A percentile compares a stretch with the other conserved stretches of the same genome.
phyloP scores from a whole-genome alignment of 2,113 vertebrate genomes.

The Chiloscyllium plagiosum region DNA sequence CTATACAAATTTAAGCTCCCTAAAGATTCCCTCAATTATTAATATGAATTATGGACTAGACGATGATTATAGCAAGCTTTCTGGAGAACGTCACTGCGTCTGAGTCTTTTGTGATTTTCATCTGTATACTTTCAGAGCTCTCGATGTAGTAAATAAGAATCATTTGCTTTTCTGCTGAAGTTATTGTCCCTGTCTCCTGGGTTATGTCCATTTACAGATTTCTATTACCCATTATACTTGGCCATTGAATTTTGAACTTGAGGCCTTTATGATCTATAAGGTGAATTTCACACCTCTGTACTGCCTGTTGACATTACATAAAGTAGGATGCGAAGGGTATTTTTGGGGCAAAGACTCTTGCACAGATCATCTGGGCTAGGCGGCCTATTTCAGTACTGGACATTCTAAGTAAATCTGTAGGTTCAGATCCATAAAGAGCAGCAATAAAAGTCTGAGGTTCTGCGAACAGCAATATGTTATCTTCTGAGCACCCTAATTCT shows the following conservation, averaged over 20 bases:
- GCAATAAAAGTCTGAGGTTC: not conserved
- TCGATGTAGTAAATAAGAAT: not conserved
- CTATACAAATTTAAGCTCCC: too few relatives aligned
- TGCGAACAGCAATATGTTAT: not conserved
- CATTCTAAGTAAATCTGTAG: not conserved
- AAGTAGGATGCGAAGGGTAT: not conserved
- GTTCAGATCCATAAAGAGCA: not conserved
- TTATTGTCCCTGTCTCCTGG: not conserved
- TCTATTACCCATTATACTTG: not conserved
- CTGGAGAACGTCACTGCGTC: not conserved
- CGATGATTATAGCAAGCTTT: not conserved
- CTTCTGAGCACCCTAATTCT: not conserved
- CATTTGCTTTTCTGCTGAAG: not conserved
- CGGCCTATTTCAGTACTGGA: not conserved
- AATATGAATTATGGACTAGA: too few relatives aligned
- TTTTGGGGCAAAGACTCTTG: too few relatives aligned
- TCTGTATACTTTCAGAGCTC: not conserved
- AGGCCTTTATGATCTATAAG: not conserved
- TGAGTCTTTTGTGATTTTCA: not conserved
- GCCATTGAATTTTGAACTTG: not conserved
- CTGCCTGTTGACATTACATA: not conserved
- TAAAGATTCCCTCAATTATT: too few relatives aligned
- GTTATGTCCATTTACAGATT: not conserved
- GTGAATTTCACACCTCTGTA: not conserved
- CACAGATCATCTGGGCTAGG: too few relatives aligned